Percentiles rank a stretch among this genome's conserved stretches.
Conservation (phyloP, 2,113 vertebrate species). For the Microtus pennsylvanicus region DNA sequence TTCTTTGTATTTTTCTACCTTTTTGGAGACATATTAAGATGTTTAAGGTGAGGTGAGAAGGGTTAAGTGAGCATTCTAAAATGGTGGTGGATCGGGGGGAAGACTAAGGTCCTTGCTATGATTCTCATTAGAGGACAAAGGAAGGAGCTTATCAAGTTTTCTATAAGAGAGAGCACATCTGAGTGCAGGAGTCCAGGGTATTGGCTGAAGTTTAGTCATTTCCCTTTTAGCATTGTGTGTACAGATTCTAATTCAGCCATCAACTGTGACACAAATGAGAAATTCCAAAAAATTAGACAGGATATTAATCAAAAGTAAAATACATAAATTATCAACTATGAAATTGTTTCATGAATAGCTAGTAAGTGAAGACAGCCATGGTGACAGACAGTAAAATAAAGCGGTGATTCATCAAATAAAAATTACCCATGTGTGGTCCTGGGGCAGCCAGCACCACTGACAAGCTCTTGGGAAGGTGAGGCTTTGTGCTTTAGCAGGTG, state of each 20-base stretch:
- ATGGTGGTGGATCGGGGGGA: not conserved
- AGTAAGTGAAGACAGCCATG: not conserved
- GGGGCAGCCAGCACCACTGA: not conserved
- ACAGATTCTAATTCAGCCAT: constrained; percentile 43
- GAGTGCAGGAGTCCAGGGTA: not conserved
- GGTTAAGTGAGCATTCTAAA: not conserved
- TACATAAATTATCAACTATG: not conserved
- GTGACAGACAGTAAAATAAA: not conserved
- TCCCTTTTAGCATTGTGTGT: not conserved
- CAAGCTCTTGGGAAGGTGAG: not conserved
- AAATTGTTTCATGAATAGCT: constrained; percentile 2
- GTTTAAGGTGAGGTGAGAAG: not conserved
- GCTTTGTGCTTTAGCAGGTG: not conserved
- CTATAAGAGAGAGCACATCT: not conserved
- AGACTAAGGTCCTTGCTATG: not conserved
- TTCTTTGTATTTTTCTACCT: not conserved
- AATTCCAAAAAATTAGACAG: not conserved
- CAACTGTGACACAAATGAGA: constrained; percentile 11
- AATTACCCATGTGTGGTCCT: not conserved
- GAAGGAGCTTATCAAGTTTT: not conserved
- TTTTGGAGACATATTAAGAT: not conserved
- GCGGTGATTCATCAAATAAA: not conserved
- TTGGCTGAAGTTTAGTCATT: not conserved
- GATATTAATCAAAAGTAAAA: constrained; percentile 46
- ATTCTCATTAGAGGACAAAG: too few relatives aligned